Percentiles rank a stretch among this genome's conserved stretches.
Conservation (phyloP, 92 coral and sea anemone species). For the Heteractis magnifica region DNA sequence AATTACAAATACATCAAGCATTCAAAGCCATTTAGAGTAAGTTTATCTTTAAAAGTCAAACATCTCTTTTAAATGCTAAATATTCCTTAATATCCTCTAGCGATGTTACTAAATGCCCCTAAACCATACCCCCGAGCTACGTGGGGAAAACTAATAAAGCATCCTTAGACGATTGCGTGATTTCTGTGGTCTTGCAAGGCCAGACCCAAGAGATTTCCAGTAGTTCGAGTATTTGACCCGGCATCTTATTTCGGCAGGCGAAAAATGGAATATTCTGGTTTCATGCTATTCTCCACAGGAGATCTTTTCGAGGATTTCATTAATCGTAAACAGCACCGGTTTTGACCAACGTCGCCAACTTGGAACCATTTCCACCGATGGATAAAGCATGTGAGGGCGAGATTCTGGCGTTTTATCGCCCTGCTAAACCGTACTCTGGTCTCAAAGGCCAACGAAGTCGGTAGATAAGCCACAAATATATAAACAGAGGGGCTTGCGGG, state of each 20-base stretch:
- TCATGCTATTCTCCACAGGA: neutral
- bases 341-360: neutral
- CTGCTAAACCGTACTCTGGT: neutral
- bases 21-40: constrained; percentile 4
- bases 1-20: constrained; percentile 15
- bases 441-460: constrained; percentile 8
- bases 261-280: neutral
- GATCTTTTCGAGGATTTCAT: neutral
- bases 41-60: constrained; percentile 9
- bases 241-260: neutral
- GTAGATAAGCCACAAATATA: constrained; percentile 1
- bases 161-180: neutral
- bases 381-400: neutral
- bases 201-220: neutral
- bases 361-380: neutral
- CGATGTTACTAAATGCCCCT: constrained; percentile 6
- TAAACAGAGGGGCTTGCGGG: neutral
- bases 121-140: neutral
- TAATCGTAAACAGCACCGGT: neutral
- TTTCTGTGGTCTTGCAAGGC: neutral
- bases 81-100: neutral
- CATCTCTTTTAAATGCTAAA: neutral
- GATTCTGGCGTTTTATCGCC: neutral
- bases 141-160: neutral
- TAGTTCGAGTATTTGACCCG: neutral